phyloP scores from a whole-genome alignment of 1,140 invertebrate species.

The Metopolophium dirhodum region DNA sequence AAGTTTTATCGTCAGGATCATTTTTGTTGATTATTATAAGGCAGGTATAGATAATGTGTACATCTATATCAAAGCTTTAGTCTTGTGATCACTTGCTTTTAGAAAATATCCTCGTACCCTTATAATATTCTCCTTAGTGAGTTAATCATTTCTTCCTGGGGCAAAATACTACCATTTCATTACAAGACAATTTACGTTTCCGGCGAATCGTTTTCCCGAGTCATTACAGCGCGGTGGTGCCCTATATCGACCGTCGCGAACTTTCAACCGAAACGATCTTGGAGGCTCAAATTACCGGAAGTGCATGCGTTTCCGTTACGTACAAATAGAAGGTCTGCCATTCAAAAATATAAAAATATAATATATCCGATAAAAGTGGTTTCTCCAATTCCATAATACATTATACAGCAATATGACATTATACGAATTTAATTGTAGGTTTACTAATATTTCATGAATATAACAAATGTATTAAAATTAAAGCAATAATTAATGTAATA shows the following conservation, averaged over 20 bases:
- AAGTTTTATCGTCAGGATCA: background rate
- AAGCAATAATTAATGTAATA: background rate
- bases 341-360: background rate
- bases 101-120: background rate
- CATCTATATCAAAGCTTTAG: background rate
- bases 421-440: background rate
- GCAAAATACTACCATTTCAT: slow-evolving; percentile 36
- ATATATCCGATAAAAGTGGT: background rate
- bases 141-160: slow-evolving; percentile 20
- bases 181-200: slow-evolving; percentile 47
- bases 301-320: slow-evolving; percentile 20
- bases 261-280: slow-evolving; percentile 8
- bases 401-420: background rate
- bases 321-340: background rate
- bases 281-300: slow-evolving; percentile 42
- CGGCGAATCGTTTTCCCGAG: slow-evolving; percentile 27
- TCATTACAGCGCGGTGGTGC: slow-evolving; percentile 22
- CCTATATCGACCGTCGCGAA: slow-evolving; percentile 27
- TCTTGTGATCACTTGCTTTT: background rate
- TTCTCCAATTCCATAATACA: background rate
- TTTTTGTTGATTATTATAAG: background rate
- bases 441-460: background rate
- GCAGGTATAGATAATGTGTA: background rate
- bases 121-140: slow-evolving; percentile 13
- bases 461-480: background rate